Evolutionary conservation across 2,113 vertebrate species (phyloP).

Genomic region (Excalfactoria chinensis): DNA sequence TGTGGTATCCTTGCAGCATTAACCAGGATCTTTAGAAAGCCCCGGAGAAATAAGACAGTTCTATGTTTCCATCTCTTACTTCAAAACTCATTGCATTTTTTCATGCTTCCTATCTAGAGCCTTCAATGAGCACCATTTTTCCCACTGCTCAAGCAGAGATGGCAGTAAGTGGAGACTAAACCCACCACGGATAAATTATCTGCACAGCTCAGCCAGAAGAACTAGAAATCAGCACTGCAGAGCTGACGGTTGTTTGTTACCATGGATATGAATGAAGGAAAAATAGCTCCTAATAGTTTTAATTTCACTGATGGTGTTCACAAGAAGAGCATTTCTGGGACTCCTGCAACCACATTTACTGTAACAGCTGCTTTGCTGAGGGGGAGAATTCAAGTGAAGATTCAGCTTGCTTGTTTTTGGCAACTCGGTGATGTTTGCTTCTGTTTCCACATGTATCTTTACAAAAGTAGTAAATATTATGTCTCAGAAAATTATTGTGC

Average conservation of each 20-base stretch:
- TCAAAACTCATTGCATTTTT: background rate
- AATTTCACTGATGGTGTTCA: background rate
- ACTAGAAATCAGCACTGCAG: background rate
- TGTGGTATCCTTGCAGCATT: background rate
- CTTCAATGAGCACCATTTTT: conserved; percentile 4
- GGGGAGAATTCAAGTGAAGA: background rate
- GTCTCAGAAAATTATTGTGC: background rate
- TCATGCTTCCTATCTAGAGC: background rate
- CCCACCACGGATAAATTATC: background rate
- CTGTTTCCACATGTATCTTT: background rate
- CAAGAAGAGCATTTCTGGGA: accelerated
- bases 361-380: background rate
- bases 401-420: background rate
- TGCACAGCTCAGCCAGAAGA: background rate
- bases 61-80: background rate
- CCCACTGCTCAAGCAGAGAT: background rate
- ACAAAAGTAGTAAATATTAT: background rate
- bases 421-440: background rate
- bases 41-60: background rate
- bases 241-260: background rate
- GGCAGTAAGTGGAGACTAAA: background rate
- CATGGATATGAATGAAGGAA: background rate
- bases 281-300: background rate
- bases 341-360: background rate
- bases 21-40: background rate